Evolutionary conservation across 2,797 vertebrate genomes (phyloP).

Genomic region (Sciaenops ocellatus): DNA sequence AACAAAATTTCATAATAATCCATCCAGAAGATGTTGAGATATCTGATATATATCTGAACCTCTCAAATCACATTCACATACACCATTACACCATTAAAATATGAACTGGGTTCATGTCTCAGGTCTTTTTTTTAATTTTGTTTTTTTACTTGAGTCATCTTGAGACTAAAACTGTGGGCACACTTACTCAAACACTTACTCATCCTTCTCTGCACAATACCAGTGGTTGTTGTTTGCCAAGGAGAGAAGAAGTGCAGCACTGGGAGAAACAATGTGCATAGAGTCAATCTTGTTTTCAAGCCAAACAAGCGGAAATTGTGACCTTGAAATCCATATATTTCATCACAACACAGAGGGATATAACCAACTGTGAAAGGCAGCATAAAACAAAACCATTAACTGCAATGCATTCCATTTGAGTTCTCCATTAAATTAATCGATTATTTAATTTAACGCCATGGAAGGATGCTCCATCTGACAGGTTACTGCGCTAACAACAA

Average conservation of each 20-base stretch:
- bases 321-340: slow-evolving; percentile 26
- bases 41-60: no score
- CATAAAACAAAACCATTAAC: slow-evolving; percentile 29
- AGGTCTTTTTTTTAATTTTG: no score
- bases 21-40: no score
- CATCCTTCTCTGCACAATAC: neutral
- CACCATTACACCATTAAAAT: no score
- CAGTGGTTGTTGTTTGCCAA: neutral
- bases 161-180: neutral
- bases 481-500: slow-evolving; percentile 48
- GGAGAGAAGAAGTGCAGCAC: neutral
- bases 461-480: slow-evolving; percentile 22
- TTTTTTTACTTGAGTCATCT: neutral
- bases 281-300: neutral
- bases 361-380: slow-evolving; percentile 15
- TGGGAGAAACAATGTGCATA: neutral
- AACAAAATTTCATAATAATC: no score
- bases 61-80: no score
- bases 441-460: slow-evolving; percentile 48
- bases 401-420: slow-evolving; percentile 24
- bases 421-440: slow-evolving; percentile 52
- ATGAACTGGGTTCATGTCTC: no score
- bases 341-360: slow-evolving; percentile 17
- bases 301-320: slow-evolving; percentile 3
- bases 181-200: neutral